Conservation (phyloP, 2,113 vertebrate genomes). For the Dipodomys stephensi region DNA sequence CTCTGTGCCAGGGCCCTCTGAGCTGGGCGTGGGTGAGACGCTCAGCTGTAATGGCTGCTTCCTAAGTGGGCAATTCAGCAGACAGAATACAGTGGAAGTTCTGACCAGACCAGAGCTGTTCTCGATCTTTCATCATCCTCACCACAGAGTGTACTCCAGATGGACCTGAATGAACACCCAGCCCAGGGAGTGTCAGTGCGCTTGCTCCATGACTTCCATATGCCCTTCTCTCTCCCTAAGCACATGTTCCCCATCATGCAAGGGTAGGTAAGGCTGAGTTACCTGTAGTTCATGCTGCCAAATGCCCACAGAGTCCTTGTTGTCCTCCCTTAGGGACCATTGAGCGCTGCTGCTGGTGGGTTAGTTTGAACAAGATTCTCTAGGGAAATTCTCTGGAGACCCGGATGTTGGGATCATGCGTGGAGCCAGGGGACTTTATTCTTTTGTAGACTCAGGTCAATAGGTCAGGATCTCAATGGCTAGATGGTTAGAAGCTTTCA, state of each 20-base stretch:
- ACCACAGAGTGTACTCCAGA: not conserved
- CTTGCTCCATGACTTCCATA: no score
- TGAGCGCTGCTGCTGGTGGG: not conserved
- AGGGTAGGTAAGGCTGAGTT: not conserved
- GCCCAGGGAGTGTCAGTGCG: no score
- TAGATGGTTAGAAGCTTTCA: not conserved
- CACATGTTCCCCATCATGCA: not conserved
- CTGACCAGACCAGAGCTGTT: not conserved
- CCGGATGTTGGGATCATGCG: not conserved
- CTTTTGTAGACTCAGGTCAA: no score
- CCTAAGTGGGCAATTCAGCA: not conserved
- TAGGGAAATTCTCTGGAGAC: not conserved
- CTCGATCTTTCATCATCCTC: not conserved
- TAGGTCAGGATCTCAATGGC: not conserved
- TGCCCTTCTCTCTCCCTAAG: no score
- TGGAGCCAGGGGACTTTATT: not conserved
- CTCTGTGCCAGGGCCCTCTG: not conserved
- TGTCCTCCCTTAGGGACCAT: not conserved
- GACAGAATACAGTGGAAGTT: not conserved
- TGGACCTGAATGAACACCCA: not conserved
- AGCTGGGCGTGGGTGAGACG: no score
- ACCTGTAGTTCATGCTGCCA: not conserved
- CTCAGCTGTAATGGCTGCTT: not conserved
- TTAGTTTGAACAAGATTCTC: not conserved
- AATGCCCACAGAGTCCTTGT: fast-evolving